These are phyloP conservation scores for Musca vetustissima DNA, from an alignment of 1,140 invertebrate species.

Conservation along the genomic window DNA sequence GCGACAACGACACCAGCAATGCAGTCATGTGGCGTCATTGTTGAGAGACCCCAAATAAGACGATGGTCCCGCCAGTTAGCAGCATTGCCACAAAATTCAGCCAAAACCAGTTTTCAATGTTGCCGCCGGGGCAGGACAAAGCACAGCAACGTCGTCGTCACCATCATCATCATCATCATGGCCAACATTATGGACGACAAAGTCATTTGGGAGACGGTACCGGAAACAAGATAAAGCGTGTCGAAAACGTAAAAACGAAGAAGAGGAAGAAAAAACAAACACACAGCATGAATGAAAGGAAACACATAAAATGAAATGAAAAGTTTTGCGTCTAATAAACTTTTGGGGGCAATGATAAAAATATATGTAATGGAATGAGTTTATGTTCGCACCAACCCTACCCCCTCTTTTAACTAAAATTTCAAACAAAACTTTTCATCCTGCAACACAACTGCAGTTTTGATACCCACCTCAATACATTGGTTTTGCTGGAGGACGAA, in stretches of 20 bases:
- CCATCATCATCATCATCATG: neutral
- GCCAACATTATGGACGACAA: conserved; percentile 37
- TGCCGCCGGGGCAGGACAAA: too few species aligned
- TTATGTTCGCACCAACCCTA: neutral
- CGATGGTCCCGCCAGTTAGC: too few species aligned
- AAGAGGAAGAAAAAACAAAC: neutral
- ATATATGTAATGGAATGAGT: conserved; percentile 18
- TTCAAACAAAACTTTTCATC: too few species aligned
- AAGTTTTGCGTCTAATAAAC: conserved; percentile 27
- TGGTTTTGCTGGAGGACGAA: too few species aligned
- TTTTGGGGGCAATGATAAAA: too few species aligned
- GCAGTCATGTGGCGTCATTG: too few species aligned
- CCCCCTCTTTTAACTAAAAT: too few species aligned
- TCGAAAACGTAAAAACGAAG: conserved; percentile 27
- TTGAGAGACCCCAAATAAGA: too few species aligned
- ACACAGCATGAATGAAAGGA: neutral
- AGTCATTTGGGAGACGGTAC: conserved; percentile 40
- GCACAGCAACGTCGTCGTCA: neutral
- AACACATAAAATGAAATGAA: conserved; percentile 29
- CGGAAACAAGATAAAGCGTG: conserved; percentile 52
- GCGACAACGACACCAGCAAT: neutral
- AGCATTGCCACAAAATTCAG: too few species aligned
- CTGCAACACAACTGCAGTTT: neutral
- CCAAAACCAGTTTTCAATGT: too few species aligned
- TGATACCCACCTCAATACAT: conserved; percentile 8